These are phyloP conservation scores for Agrotis exclamationis DNA, from an alignment of 2,888 invertebrate genomes.

Conservation along the genomic window DNA sequence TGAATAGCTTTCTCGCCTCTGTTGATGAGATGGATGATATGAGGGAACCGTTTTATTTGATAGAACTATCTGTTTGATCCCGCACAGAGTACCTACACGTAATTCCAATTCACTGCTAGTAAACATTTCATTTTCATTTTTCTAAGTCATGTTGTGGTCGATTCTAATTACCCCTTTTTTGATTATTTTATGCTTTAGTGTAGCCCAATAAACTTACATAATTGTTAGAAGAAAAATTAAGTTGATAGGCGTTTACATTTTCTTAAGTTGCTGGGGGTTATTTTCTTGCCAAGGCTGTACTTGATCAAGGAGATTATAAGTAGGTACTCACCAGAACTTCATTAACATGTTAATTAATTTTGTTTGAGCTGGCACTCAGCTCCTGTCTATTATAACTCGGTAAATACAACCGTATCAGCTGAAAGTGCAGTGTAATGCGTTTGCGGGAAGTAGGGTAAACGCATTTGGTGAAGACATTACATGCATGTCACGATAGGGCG, in stretches of 20 bases:
- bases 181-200: neutral
- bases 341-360: neutral
- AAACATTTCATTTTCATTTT: constrained; percentile 18
- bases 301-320: neutral
- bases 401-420: constrained; percentile 20
- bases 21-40: neutral
- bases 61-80: constrained; percentile 22
- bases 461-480: constrained; percentile 52
- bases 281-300: neutral
- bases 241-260: neutral
- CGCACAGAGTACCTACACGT: neutral
- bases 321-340: neutral
- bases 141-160: neutral
- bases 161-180: neutral
- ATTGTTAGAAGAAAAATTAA: neutral
- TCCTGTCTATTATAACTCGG: neutral
- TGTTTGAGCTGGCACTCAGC: neutral
- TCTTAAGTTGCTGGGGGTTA: too few species aligned
- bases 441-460: constrained; percentile 45
- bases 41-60: constrained; percentile 29
- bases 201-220: neutral
- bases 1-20: constrained; percentile 12
- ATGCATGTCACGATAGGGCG: constrained; percentile 34
- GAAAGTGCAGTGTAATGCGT: constrained; percentile 32
- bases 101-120: neutral